These are phyloP conservation scores for Syngnathoides biaculeatus DNA, from an alignment of 2,113 vertebrate genomes.

Conservation along the genomic window DNA sequence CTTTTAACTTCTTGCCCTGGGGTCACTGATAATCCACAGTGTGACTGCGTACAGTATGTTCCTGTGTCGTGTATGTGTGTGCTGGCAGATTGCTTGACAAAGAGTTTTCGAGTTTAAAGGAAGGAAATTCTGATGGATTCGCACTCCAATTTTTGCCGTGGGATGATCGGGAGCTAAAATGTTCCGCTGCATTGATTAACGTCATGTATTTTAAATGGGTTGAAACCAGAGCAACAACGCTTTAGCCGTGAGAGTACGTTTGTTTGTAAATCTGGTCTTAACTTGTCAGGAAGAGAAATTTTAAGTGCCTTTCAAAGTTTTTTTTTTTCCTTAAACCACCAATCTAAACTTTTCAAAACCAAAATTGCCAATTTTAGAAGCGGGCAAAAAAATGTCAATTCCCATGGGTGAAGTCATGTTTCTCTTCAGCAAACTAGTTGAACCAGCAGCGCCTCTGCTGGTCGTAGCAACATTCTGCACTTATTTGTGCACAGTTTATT, in stretches of 20 bases:
- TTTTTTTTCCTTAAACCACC: background rate
- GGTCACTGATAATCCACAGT: conserved; percentile 33
- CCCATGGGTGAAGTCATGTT: no score
- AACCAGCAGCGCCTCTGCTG: no score
- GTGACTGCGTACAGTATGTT: background rate
- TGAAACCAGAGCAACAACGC: conserved; percentile 54
- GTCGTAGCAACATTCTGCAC: no score
- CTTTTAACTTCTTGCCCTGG: conserved; percentile 33
- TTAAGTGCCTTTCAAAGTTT: background rate
- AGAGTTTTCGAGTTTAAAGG: no score
- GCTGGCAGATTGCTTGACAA: conserved; percentile 1
- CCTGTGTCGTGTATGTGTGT: background rate
- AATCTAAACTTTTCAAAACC: no score
- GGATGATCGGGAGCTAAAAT: conserved; percentile 19
- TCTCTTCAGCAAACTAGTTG: no score
- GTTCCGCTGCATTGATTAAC: conserved; percentile 16
- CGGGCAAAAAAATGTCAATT: no score
- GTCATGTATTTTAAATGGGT: conserved; percentile 30
- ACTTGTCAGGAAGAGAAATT: background rate
- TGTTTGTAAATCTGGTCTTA: conserved; percentile 17
- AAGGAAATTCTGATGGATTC: conserved; percentile 7
- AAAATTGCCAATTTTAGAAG: background rate
- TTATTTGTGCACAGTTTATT: no score
- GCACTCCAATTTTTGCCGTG: conserved; percentile 10
- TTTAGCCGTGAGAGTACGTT: conserved; percentile 13